Evolutionary conservation across 2,113 vertebrate genomes (phyloP).

Genomic region (Picathartes gymnocephalus): DNA sequence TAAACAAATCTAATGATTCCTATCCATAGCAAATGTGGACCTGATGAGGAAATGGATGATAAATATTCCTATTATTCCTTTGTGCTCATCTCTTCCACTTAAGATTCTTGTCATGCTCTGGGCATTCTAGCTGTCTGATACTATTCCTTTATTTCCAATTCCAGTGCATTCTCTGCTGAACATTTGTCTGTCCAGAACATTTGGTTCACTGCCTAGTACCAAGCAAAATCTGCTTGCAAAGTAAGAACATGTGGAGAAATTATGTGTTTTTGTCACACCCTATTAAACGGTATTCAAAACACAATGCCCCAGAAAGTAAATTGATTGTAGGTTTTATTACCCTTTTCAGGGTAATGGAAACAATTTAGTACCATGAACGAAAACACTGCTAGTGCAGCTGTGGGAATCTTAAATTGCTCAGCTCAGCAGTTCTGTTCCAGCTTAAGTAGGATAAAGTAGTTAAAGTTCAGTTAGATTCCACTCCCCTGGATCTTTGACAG

Average conservation of each 20-base stretch:
- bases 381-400: conserved; percentile 60
- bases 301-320: conserved; percentile 76
- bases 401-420: conserved; percentile 54
- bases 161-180: conserved; percentile 14
- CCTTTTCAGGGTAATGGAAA: conserved; percentile 73
- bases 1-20: conserved; percentile 53
- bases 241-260: conserved; percentile 74
- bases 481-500: conserved; percentile 56
- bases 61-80: conserved; percentile 40
- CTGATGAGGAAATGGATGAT: conserved; percentile 22
- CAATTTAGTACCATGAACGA: conserved; percentile 72
- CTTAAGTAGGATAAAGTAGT: conserved; percentile 63
- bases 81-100: conserved; percentile 27
- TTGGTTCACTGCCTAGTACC: conserved; percentile 39
- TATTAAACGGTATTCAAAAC: conserved; percentile 78
- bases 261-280: conserved; percentile 74
- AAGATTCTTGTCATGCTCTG: conserved; percentile 47
- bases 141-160: conserved; percentile 40
- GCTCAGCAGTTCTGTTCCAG: conserved; percentile 56
- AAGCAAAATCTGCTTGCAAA: conserved; percentile 56
- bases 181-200: conserved; percentile 7
- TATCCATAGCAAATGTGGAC: conserved; percentile 24
- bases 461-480: conserved; percentile 62
- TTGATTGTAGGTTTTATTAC: conserved; percentile 76
- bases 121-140: conserved; percentile 18